A percentile compares a stretch with the other conserved stretches of the same genome.
Evolutionary conservation across 2,113 vertebrate genomes (phyloP).

Genomic region (Arvicanthis niloticus): DNA sequence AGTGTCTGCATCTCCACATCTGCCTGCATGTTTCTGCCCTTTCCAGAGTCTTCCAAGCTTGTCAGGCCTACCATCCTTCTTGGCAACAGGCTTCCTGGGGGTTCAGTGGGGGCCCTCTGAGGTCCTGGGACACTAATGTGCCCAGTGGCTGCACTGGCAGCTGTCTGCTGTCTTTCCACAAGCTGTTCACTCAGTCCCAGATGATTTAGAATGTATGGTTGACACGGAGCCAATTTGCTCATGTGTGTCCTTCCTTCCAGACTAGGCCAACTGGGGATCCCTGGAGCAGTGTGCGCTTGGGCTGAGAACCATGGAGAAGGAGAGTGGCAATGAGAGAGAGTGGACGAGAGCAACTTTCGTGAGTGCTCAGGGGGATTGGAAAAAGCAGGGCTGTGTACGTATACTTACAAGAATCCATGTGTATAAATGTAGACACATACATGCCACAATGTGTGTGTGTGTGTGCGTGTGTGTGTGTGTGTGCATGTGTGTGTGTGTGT

Average conservation of each 20-base stretch:
- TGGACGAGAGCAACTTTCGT: neutral
- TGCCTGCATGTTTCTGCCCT: neutral
- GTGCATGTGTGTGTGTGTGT: no score
- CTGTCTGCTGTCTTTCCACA: neutral
- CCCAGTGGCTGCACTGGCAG: neutral
- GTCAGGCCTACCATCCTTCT: neutral
- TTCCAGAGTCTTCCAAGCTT: neutral
- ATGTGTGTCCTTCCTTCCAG: neutral
- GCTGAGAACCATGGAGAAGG: neutral
- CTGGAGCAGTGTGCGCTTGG: neutral
- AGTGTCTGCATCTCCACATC: neutral
- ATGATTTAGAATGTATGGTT: neutral
- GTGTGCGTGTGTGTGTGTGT: no score
- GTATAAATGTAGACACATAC: neutral
- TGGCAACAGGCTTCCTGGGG: neutral
- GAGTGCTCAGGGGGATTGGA: neutral
- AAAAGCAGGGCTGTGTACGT: neutral
- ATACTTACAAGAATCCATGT: neutral
- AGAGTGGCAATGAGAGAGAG: neutral
- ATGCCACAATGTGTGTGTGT: neutral
- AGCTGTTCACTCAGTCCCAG: slow-evolving; percentile 31
- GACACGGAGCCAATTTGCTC: slow-evolving; percentile 37
- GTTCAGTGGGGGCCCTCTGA: neutral
- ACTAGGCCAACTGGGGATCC: slow-evolving; percentile 9
- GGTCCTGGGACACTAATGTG: neutral